Evolutionary conservation across 2,797 vertebrate species (phyloP).

Genomic region (Leptoclinus maculatus): DNA sequence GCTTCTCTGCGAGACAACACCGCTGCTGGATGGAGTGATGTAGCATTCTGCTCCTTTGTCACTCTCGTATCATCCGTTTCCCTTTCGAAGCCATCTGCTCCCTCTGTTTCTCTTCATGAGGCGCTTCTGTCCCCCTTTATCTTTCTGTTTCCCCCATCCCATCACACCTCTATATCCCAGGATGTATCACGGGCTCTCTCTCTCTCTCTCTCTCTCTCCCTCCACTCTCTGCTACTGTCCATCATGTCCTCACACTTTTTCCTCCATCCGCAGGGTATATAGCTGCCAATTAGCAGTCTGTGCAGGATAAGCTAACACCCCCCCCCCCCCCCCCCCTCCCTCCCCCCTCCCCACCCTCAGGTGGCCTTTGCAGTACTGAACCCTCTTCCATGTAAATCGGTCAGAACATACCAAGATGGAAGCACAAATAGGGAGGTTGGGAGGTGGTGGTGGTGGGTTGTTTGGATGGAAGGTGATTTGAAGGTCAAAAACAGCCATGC

Average conservation of each 20-base stretch:
- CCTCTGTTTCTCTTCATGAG: constrained; percentile 41
- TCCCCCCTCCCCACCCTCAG: not conserved
- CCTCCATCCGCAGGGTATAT: constrained; percentile 18
- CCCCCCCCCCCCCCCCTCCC: not conserved
- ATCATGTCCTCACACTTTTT: constrained; percentile 23
- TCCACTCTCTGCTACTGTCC: constrained; percentile 7
- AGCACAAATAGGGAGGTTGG: constrained; percentile 31
- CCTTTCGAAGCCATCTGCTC: constrained; percentile 66
- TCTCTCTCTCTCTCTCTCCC: not conserved
- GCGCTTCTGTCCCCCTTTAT: not conserved
- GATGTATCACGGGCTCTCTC: constrained; percentile 7
- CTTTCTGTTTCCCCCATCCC: not conserved
- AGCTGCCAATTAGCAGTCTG: constrained; percentile 72
- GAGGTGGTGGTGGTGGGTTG: constrained; percentile 6
- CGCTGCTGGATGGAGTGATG: constrained; percentile 56
- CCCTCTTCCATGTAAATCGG: constrained; percentile 64
- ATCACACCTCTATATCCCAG: constrained; percentile 23
- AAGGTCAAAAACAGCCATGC: constrained; percentile 75
- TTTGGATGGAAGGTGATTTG: constrained; percentile 66
- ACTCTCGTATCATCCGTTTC: constrained; percentile 51
- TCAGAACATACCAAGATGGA: constrained; percentile 51
- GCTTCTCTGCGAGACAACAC: constrained; percentile 50
- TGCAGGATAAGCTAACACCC: constrained; percentile 46
- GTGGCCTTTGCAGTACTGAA: constrained; percentile 58
- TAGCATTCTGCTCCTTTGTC: constrained; percentile 54